These are phyloP conservation scores for Struthidea cinerea DNA, from an alignment of 2,113 vertebrate genomes.

Conservation along the genomic window DNA sequence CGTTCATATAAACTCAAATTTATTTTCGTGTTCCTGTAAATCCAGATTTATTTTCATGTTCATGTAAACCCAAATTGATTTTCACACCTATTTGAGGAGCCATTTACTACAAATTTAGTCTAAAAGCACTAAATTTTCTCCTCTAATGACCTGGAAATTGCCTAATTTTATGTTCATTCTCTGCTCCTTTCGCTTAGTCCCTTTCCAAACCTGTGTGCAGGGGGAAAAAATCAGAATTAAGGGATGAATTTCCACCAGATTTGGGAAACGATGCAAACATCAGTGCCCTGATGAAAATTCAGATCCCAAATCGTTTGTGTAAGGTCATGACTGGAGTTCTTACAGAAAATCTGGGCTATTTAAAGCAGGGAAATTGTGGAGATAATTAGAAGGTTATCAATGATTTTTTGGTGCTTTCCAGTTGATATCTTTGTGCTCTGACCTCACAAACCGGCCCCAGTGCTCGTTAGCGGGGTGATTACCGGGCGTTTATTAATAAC, in stretches of 20 bases:
- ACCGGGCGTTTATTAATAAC: not conserved
- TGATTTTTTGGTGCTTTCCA: constrained; percentile 37
- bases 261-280: not conserved
- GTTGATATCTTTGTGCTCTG: not conserved
- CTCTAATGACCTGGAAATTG: not conserved
- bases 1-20: not conserved
- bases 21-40: fast-evolving
- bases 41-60: not conserved
- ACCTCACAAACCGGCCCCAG: not conserved
- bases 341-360: not conserved
- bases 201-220: not conserved
- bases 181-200: not conserved
- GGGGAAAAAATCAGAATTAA: not conserved
- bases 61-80: not conserved
- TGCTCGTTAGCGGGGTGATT: not conserved
- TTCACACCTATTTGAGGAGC: not conserved
- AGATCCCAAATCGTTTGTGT: not conserved
- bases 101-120: not conserved
- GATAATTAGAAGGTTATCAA: not conserved
- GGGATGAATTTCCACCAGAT: not conserved
- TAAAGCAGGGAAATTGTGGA: not conserved
- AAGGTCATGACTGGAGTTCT: not conserved
- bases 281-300: not conserved
- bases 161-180: not conserved
- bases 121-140: not conserved